Percentiles rank a stretch among this genome's conserved stretches.
Conservation (phyloP, 1,140 invertebrate genomes). For the Ips typographus region DNA sequence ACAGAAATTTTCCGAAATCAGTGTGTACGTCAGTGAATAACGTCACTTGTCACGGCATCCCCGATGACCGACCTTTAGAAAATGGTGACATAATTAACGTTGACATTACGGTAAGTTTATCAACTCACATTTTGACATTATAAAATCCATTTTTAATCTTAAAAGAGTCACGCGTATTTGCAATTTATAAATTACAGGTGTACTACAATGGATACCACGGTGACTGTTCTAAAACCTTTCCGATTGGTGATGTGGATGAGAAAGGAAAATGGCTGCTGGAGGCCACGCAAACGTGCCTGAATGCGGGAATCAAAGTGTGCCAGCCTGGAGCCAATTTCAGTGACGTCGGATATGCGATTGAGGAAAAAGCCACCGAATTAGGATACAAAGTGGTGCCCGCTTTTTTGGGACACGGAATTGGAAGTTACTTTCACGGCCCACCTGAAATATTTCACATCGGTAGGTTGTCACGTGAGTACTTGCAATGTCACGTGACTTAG, state of each 20-base stretch:
- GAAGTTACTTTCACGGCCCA: conserved; percentile 86
- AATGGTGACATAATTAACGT: conserved; percentile 92
- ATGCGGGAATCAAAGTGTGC: conserved; percentile 76
- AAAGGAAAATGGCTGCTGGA: conserved; percentile 68
- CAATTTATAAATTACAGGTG: conserved; percentile 60
- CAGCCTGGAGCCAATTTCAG: conserved; percentile 72
- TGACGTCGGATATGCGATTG: conserved; percentile 72
- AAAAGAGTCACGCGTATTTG: neutral
- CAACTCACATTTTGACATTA: neutral
- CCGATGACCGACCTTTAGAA: conserved; percentile 75
- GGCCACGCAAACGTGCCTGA: conserved; percentile 70
- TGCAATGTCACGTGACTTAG: neutral
- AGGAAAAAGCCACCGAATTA: conserved; percentile 62
- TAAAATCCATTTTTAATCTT: conserved; percentile 35
- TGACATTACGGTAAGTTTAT: conserved; percentile 79
- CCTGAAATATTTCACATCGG: conserved; percentile 84
- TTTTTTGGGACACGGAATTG: conserved; percentile 92
- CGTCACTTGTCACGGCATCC: conserved; percentile 93
- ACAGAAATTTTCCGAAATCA: conserved; percentile 87
- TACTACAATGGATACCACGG: conserved; percentile 86
- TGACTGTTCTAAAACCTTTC: conserved; percentile 87
- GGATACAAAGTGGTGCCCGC: conserved; percentile 72
- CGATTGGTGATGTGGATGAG: conserved; percentile 79
- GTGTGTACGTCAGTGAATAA: conserved; percentile 95
- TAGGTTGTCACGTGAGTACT: conserved; percentile 48